Evolutionary conservation across 2,888 invertebrate genomes (phyloP), one percentile per base, ranked within the genome.

Genomic region (Lagria hirta): DNA sequence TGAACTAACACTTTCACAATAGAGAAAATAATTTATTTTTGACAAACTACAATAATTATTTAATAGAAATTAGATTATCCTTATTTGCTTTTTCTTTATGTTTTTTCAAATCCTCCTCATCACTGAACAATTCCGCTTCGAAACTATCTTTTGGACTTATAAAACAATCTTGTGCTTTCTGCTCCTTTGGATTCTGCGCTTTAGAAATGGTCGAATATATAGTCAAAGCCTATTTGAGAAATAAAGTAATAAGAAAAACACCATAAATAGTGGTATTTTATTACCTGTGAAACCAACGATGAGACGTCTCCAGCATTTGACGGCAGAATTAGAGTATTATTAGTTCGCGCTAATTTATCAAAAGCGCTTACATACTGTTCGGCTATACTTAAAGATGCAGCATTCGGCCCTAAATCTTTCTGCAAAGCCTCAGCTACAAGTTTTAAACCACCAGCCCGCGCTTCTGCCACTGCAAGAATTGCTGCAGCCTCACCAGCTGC

Each of bases 331-430:
- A 99, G 77, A 0, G 98, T 99, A 71, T 98, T 99, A 65, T 85
- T 90, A 6, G 86, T 86, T 70, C 90, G 87, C 1, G 99, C 98
- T 49, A 99, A 73, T 63, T 94, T 87, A 64, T 89, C 82, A 72
- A 99, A 99, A 7, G 98, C 97, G 11, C 80, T 75, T 21, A 99
- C 92, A 68, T 99, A 99, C 67, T 97, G 91, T 65, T 99, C 97
- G 0, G 99, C 99, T 47, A 99, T 78, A 7, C 85, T 84, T 21
- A 98, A 74, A 0, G 93, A 86, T 2, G 98, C 98, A 0, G 98
- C 99, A 73, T 90, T 85, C 51, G 82, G 81, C 12, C 92, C 96
- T 62, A 88, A 55, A 40, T 66, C 62, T 43, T 62, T 61, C 10
- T 63, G 59, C 11, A 86, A 69, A 3, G 86, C 84, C 40, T 78